These are phyloP conservation scores for Brachionus calyciflorus DNA, from an alignment of 1,140 invertebrate genomes.

Conservation along the genomic window DNA sequence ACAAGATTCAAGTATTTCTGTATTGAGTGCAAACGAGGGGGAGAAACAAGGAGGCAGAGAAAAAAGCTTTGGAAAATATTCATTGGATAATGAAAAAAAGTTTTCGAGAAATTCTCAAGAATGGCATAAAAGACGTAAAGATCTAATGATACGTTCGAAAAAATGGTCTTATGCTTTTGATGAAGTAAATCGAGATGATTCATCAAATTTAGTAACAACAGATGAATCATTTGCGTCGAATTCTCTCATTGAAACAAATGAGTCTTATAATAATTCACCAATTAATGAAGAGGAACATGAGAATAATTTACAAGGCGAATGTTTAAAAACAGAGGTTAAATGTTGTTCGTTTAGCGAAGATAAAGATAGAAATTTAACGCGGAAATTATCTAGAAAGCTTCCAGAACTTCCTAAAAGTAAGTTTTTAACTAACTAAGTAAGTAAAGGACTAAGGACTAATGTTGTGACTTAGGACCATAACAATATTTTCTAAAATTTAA, in stretches of 20 bases:
- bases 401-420: slow-evolving; percentile 12
- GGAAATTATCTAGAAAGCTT: not conserved
- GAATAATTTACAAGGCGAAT: not conserved
- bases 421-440: not conserved
- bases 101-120: not conserved
- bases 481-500: too few relatives aligned
- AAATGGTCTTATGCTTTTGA: slow-evolving; percentile 42
- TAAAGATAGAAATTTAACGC: not conserved
- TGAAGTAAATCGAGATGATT: slow-evolving; percentile 3
- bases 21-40: not conserved
- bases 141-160: slow-evolving; percentile 2
- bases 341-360: not conserved
- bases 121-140: slow-evolving; percentile 11
- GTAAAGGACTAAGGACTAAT: too few relatives aligned
- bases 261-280: not conserved
- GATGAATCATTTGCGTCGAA: slow-evolving; percentile 25
- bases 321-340: not conserved
- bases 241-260: not conserved
- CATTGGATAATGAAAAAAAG: not conserved
- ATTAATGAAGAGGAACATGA: not conserved
- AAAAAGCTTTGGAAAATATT: not conserved
- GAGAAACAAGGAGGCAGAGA: not conserved
- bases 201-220: not conserved
- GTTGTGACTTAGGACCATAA: too few relatives aligned
- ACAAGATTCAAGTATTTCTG: slow-evolving; percentile 33